Conservation (phyloP, 2,797 vertebrate genomes). For the Lepilemur septentrionalis region DNA sequence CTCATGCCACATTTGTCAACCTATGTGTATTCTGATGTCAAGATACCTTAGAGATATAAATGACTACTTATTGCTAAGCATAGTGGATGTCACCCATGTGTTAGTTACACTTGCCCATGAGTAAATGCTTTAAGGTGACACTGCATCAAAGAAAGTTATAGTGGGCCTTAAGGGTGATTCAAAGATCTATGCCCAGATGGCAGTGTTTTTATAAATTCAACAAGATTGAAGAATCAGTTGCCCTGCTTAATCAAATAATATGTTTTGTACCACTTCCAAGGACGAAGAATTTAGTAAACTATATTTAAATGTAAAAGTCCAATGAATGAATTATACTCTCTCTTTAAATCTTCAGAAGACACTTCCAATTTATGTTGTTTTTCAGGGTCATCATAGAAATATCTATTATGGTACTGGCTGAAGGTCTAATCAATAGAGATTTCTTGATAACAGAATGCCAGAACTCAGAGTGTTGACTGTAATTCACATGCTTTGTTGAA, state of each 20-base stretch:
- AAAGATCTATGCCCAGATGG: neutral
- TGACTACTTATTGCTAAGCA: slow-evolving; percentile 49
- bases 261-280: neutral
- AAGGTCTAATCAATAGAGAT: slow-evolving; percentile 22
- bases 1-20: slow-evolving; percentile 43
- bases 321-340: neutral
- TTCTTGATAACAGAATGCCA: slow-evolving; percentile 42
- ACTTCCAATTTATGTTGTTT: slow-evolving; percentile 23
- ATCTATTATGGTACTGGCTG: neutral
- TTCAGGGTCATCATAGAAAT: slow-evolving; percentile 38
- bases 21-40: slow-evolving; percentile 70
- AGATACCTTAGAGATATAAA: slow-evolving; percentile 60
- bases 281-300: slow-evolving; percentile 22
- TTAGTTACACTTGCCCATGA: slow-evolving; percentile 44
- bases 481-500: slow-evolving; percentile 41
- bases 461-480: slow-evolving; percentile 4
- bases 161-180: neutral
- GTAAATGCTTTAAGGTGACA: slow-evolving; percentile 41
- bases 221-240: neutral
- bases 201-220: slow-evolving; percentile 1
- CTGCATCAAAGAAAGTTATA: slow-evolving; percentile 7
- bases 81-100: slow-evolving; percentile 51
- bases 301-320: slow-evolving; percentile 9
- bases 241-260: neutral
- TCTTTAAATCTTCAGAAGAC: slow-evolving; percentile 30